Evolutionary conservation across 2,888 invertebrate genomes (phyloP).

Genomic region (Neoitamus cyanurus): DNA sequence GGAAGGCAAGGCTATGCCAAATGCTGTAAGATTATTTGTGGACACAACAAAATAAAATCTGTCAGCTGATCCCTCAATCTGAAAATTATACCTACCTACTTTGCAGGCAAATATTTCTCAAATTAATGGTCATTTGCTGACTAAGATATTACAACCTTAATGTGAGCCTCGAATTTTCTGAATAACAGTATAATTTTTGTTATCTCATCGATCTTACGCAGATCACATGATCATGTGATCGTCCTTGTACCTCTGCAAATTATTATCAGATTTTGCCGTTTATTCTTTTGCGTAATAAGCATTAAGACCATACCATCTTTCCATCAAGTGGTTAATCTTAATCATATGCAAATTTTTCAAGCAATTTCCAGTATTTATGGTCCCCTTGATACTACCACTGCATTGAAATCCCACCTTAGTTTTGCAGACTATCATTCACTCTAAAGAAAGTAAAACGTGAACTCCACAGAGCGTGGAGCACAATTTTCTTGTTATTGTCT

Average conservation of each 20-base stretch:
- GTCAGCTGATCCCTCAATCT: not conserved
- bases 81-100: too few species aligned
- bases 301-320: not conserved
- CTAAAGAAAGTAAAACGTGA: not conserved
- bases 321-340: not conserved
- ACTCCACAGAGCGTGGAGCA: not conserved
- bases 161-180: not conserved
- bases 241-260: not conserved
- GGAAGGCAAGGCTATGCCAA: not conserved
- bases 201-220: not conserved
- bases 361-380: not conserved
- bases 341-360: not conserved
- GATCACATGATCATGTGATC: not conserved
- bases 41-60: not conserved
- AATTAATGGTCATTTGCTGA: not conserved
- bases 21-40: not conserved
- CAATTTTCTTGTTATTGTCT: not conserved
- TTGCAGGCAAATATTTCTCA: not conserved
- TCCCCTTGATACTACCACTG: not conserved
- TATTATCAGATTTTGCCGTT: not conserved
- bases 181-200: not conserved
- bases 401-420: not conserved
- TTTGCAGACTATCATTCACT: not conserved
- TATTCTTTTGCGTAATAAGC: not conserved
- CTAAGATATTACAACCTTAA: not conserved